Percentiles rank a stretch among this genome's conserved stretches.
Evolutionary conservation across 2,888 invertebrate species (phyloP).

Genomic region (Chrysolina americana): DNA sequence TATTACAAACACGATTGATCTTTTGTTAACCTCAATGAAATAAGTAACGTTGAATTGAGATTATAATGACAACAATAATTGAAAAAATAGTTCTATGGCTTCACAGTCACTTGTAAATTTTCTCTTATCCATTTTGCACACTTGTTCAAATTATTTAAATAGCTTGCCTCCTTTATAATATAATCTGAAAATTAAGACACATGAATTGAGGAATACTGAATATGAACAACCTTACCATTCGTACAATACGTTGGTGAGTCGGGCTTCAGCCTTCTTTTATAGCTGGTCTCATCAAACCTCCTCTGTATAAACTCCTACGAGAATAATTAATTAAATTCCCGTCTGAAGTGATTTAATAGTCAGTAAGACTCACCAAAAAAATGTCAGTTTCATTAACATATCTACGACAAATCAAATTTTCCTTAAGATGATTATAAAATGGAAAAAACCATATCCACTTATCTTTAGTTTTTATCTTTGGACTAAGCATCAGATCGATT

Average conservation of each 20-base stretch:
- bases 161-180: constrained; percentile 5
- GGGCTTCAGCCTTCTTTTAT: background rate
- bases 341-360: background rate
- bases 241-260: background rate
- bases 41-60: no score
- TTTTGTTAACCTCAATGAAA: no score
- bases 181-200: constrained; percentile 24
- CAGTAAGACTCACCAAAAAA: constrained; percentile 34
- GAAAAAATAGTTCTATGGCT: background rate
- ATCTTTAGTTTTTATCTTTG: constrained; percentile 3
- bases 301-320: constrained; percentile 30
- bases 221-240: background rate
- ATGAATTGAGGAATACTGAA: background rate
- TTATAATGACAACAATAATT: background rate
- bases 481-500: constrained; percentile 37
- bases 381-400: constrained; percentile 25
- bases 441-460: constrained; percentile 37
- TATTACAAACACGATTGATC: no score
- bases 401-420: constrained; percentile 34
- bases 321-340: background rate
- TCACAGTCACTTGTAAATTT: constrained; percentile 23
- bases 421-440: constrained; percentile 37
- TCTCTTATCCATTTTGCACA: constrained; percentile 35
- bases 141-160: constrained; percentile 21
- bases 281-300: constrained; percentile 26